These are phyloP conservation scores for Lepidotrigona ventralis DNA, from an alignment of 1,140 invertebrate species.

Conservation along the genomic window DNA sequence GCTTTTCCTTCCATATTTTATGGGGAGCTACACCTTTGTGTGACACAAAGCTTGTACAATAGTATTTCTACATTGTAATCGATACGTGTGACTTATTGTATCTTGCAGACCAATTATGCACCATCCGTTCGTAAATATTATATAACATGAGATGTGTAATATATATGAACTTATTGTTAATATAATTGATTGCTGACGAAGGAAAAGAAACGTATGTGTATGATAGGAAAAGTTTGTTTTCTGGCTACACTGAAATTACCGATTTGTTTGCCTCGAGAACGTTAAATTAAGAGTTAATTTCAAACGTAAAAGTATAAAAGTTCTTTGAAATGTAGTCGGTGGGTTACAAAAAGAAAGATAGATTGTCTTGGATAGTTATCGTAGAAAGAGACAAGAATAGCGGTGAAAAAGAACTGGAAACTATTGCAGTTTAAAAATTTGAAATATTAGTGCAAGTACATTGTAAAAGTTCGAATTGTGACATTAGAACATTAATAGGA, in stretches of 20 bases:
- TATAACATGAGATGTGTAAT: neutral
- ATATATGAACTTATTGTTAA: neutral
- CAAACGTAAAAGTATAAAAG: neutral
- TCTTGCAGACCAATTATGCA: accelerated
- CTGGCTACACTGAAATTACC: neutral
- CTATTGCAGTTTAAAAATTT: neutral
- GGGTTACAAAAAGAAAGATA: constrained; percentile 1
- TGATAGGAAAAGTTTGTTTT: neutral
- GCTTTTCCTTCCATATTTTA: neutral
- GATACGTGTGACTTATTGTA: neutral
- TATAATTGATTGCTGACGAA: neutral
- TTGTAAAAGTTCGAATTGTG: no score
- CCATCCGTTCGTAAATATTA: neutral
- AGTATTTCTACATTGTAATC: neutral
- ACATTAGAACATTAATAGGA: no score
- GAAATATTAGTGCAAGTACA: neutral
- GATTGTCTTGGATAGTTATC: neutral
- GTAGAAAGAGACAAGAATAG: neutral
- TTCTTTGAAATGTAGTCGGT: neutral
- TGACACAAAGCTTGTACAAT: neutral
- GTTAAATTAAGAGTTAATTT: neutral
- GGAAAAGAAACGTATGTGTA: neutral
- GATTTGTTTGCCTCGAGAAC: neutral
- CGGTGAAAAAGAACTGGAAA: neutral
- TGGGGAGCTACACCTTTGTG: neutral